These are phyloP conservation scores for Polia nebulosa DNA, from an alignment of 2,888 invertebrate genomes.

Conservation along the genomic window DNA sequence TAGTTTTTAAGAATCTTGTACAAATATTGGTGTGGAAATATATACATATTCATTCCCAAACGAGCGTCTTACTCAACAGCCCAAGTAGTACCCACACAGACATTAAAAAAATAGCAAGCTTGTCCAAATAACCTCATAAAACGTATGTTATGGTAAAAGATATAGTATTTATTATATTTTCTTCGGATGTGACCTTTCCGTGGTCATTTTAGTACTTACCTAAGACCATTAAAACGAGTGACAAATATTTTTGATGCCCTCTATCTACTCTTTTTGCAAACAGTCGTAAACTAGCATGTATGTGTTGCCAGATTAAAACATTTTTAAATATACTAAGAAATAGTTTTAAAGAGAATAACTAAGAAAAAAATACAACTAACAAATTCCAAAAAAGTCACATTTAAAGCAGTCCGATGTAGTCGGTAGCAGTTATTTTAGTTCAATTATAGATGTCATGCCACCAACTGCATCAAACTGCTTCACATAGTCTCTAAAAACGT, in stretches of 20 bases:
- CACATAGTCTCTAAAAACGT: too few species aligned
- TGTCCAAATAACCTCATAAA: conserved; percentile 22
- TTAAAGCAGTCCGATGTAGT: too few species aligned
- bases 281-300: conserved; percentile 60
- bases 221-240: conserved; percentile 25
- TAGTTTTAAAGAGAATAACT: background rate
- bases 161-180: background rate
- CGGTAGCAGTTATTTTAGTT: too few species aligned
- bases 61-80: too few species aligned
- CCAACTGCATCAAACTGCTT: too few species aligned
- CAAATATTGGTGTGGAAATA: too few species aligned
- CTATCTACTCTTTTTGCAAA: conserved; percentile 54
- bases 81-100: too few species aligned
- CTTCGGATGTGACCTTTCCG: conserved; percentile 36
- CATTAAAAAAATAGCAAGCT: conserved; percentile 18
- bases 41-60: too few species aligned
- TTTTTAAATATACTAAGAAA: background rate
- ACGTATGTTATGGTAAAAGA: background rate
- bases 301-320: conserved; percentile 50
- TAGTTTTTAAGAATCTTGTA: too few species aligned
- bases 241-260: conserved; percentile 52
- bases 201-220: conserved; percentile 14
- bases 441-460: too few species aligned
- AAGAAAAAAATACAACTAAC: too few species aligned
- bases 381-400: too few species aligned